Base-by-base conservation (phyloP, 2,113 vertebrate species). In the Phylloscopus whistleri region DNA sequence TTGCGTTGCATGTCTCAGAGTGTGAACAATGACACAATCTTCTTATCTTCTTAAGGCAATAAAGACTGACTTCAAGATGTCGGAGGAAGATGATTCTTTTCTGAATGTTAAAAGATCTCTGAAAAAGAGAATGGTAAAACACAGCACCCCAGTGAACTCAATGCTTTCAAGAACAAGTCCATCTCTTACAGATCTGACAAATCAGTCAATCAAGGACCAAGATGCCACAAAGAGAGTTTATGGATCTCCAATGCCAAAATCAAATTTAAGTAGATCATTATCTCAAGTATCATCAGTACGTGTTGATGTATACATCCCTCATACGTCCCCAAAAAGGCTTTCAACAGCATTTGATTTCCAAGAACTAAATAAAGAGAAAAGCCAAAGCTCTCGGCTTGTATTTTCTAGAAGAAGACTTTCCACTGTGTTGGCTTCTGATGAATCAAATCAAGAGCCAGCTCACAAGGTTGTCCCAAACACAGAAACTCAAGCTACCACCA, bases 321-420 rank as follows among this genome's bases (percentile, higher is more conserved):
- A 10, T 19, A 1, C 0, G 1, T 89, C 93, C 26, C 95, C 92
- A 0, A 66, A 37, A 69, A 76, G 16, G 30, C n/a, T 43, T 66
- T 82, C 95, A 51, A 30, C n/a, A 10, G 24, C 5, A 10, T 44
- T 58, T 62, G 87, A 84, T n/a, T 70, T 23, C 0, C 90, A 96
- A 84, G 95, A 90, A 46, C 22, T 23, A 43, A 90, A 37, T 35
- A 46, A 83, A 53, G 90, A 96, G 20, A 53, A 7, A 35, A 96
- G 64, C 49, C 92, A 83, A 77, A 85, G 60, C 51, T 92, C 93
- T 85, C 43, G 0, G 19, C 22, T 21, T 69, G 16, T 10, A 1
- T 90, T 95, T 94, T 86, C 94, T 69, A 95, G 88, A 91, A 95
- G 51, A 28, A 85, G 88, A 24, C 95, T 97, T 73, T 97, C 97